A percentile compares a stretch with the other conserved stretches of the same genome.
Conservation (phyloP, 2,888 invertebrate genomes). For the Ophonus ardosiacus region DNA sequence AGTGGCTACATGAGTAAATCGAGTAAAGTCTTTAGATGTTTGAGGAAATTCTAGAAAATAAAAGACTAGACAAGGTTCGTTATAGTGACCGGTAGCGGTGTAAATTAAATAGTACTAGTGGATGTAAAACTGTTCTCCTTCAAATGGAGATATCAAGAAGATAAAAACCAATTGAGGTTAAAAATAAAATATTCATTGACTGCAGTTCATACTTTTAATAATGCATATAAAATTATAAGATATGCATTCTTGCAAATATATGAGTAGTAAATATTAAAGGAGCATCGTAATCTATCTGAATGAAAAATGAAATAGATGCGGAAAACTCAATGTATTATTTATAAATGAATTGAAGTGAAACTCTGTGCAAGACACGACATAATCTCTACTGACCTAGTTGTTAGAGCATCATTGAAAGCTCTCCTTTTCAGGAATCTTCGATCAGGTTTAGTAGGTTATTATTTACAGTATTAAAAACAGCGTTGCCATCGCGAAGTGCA, state of each 20-base stretch:
- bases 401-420: background rate
- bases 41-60: no score
- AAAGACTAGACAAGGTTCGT: no score
- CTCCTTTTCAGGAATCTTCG: background rate
- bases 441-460: background rate
- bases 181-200: no score
- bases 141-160: no score
- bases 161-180: no score
- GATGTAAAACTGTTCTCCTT: no score
- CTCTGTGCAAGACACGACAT: background rate
- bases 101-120: no score
- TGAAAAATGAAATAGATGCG: background rate
- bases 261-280: background rate
- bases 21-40: no score
- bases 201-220: background rate
- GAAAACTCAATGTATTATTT: background rate
- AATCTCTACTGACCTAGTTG: background rate
- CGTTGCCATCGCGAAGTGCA: background rate
- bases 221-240: background rate
- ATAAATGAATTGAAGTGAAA: background rate
- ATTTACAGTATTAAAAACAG: slow-evolving; percentile 3
- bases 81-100: no score
- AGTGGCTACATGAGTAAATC: no score
- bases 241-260: background rate
- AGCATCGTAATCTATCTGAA: background rate